phyloP scores from a whole-genome alignment of 2,888 invertebrate genomes.

The Lacanobia wlatinum region DNA sequence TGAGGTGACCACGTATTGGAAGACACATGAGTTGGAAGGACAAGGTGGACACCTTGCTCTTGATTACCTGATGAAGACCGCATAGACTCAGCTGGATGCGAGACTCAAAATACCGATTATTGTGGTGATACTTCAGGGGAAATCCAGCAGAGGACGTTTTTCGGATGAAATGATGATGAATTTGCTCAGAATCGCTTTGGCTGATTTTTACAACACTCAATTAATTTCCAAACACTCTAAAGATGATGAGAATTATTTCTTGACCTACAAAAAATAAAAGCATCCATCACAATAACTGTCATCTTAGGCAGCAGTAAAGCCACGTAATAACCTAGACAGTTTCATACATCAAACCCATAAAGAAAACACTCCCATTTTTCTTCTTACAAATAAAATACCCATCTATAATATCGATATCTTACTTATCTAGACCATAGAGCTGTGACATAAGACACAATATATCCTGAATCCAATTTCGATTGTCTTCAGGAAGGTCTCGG shows the following conservation, averaged over 20 bases:
- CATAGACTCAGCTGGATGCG: too few species aligned
- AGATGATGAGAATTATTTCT: neutral
- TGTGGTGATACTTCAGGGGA: too few species aligned
- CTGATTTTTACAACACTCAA: too few species aligned
- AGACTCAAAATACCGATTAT: too few species aligned
- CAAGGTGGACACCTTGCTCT: too few species aligned
- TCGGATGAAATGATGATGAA: too few species aligned
- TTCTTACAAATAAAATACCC: conserved; percentile 42
- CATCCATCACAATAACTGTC: conserved; percentile 36
- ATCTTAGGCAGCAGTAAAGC: neutral
- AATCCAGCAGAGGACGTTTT: too few species aligned
- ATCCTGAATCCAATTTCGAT: conserved; percentile 68
- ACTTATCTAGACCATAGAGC: conserved; percentile 41
- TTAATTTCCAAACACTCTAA: neutral
- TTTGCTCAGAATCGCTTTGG: too few species aligned
- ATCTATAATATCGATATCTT: conserved; percentile 46
- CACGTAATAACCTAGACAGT: conserved; percentile 5
- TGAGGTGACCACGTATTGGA: too few species aligned
- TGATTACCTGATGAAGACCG: too few species aligned
- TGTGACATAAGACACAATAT: conserved; percentile 63
- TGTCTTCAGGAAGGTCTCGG: conserved; percentile 65
- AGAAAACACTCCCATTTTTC: conserved; percentile 28
- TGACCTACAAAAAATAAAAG: neutral
- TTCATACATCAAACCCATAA: conserved; percentile 23
- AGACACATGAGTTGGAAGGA: too few species aligned